Base-by-base conservation (phyloP, 2,797 vertebrate species). In the Tauraco hartlaubi region DNA sequence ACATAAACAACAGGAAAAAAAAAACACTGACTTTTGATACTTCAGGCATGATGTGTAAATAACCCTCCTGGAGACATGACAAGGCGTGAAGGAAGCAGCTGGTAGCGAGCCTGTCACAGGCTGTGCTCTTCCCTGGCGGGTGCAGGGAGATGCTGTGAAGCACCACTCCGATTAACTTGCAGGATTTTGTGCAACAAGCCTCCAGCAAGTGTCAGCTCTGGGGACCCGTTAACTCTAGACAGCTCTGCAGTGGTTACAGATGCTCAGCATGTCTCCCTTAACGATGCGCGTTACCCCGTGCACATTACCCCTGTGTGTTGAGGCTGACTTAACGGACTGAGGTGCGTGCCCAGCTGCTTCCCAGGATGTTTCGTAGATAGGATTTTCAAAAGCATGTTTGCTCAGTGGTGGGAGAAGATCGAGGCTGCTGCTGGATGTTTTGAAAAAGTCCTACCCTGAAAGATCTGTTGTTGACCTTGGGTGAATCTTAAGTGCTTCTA, bases 81-180 rank as follows among this genome's bases (percentile, higher is more conserved):
- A 37, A 67, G 73, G 37, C 2, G 1, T 68, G 72, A 77, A 77
- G 51, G 56, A 61, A 59, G 81, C 9, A 58, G 25, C 54, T 96
- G 76, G 29, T 44, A 46, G 37, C 10, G 49, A 94, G 64, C 48
- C 39, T 4, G 3, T 71, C 56, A 16, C 74, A 28, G 67, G 41
- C 79, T 84, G 76, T 0, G 3, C 83, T 90, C 49, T 41, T 69
- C 0, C 6, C 84, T 0, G 0, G 64, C 1, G 0, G 25, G 72
- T 78, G 15, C 16, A 2, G 56, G 31, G 72, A 16, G 48, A n/a
- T 85, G 39, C 81, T 76, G 67, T 21, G 81, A 91, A 89, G 78
- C 37, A 51, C 75, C 44, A 14, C 0, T 1, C 16, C 68, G 66
- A 44, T 86, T 74, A 74, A 82, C 35, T 48, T 29, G 28, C 67